Conservation (phyloP, 2,797 vertebrate genomes). For the Notamacropus eugenii region DNA sequence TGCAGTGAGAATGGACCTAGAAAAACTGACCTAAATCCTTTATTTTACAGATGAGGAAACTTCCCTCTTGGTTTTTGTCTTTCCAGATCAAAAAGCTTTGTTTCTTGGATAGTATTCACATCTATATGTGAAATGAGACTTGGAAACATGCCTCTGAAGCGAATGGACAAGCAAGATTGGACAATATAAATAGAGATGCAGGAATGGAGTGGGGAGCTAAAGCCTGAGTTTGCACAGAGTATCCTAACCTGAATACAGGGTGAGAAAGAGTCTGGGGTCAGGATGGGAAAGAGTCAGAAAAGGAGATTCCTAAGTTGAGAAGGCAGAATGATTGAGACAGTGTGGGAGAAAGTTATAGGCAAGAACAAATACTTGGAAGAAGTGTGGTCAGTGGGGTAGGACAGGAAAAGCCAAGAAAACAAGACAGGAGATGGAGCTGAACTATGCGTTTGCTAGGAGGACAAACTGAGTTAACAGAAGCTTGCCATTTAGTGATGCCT, state of each 20-base stretch:
- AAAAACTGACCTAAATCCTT: no score
- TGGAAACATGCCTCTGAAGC: not conserved
- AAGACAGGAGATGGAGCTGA: not conserved
- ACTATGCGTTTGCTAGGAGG: not conserved
- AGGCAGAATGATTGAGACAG: not conserved
- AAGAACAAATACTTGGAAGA: not conserved
- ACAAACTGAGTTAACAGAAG: not conserved
- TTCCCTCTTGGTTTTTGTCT: not conserved
- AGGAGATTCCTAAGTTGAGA: not conserved
- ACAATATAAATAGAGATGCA: not conserved
- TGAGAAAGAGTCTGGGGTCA: not conserved
- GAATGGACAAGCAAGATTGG: not conserved
- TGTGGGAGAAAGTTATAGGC: not conserved
- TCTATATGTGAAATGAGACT: not conserved
- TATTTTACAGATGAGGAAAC: not conserved
- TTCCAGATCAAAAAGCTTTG: conserved; percentile 39
- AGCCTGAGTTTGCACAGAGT: not conserved
- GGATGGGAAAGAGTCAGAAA: not conserved
- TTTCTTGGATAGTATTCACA: conserved; percentile 12
- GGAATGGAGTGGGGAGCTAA: not conserved
- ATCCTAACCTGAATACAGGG: not conserved
- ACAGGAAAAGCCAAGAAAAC: not conserved
- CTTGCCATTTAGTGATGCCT: not conserved
- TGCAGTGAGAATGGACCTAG: not conserved
- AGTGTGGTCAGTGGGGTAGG: not conserved